Evolutionary conservation across 2,888 invertebrate species (phyloP).

Genomic region (Linnaemya tessellans): DNA sequence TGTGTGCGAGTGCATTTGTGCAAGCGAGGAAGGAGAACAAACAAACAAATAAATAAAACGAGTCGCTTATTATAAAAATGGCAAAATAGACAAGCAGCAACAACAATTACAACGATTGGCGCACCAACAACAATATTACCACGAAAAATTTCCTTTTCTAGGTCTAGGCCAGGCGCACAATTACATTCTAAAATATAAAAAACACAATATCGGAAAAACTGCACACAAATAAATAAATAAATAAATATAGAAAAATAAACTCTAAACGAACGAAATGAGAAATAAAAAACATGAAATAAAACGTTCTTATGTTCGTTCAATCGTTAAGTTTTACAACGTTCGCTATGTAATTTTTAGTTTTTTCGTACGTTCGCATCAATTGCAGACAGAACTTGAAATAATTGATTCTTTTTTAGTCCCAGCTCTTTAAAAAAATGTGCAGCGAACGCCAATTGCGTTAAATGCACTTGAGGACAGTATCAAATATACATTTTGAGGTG

Average conservation of each 20-base stretch:
- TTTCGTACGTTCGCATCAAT: conserved; percentile 40
- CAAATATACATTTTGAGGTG: too few relatives aligned
- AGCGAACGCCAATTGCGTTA: too few relatives aligned
- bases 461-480: too few relatives aligned
- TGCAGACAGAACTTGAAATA: conserved; percentile 29
- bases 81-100: conserved; percentile 70
- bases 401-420: not conserved
- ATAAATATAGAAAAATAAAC: conserved; percentile 59
- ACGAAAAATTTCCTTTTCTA: conserved; percentile 83
- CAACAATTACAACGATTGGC: conserved; percentile 58
- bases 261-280: conserved; percentile 51
- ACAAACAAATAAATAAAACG: conserved; percentile 77
- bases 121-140: conserved; percentile 78
- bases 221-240: conserved; percentile 50
- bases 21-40: conserved; percentile 81
- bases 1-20: conserved; percentile 44
- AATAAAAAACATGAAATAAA: conserved; percentile 41
- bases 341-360: conserved; percentile 39
- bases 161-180: conserved; percentile 83
- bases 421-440: too few relatives aligned
- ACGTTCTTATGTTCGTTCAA: conserved; percentile 66
- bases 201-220: conserved; percentile 40
- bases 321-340: conserved; percentile 63
- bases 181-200: conserved; percentile 79
- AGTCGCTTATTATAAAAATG: conserved; percentile 72